These are phyloP conservation scores for Bufo gargarizans DNA, from an alignment of 2,113 vertebrate genomes.

Conservation along the genomic window DNA sequence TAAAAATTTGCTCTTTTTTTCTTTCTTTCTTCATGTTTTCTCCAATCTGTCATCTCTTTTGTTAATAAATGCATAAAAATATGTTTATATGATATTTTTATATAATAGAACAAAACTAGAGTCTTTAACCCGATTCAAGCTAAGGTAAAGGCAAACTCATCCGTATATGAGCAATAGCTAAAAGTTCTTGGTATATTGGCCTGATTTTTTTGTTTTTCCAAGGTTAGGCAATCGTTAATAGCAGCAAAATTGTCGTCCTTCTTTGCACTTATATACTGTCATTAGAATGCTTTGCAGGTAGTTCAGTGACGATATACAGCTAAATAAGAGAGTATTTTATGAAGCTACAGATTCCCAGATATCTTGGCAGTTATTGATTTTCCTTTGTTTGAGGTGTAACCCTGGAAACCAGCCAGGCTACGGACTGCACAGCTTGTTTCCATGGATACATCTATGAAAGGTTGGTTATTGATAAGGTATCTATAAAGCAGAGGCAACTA, in stretches of 20 bases:
- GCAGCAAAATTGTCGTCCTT: neutral
- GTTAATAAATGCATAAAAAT: too few species aligned
- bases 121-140: too few species aligned
- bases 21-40: too few species aligned
- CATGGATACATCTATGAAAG: conserved; percentile 7
- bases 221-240: neutral
- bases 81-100: too few species aligned
- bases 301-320: neutral
- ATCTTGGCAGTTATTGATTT: conserved; percentile 12
- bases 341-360: neutral
- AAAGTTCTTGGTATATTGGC: too few species aligned
- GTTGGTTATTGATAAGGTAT: neutral
- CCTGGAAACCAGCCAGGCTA: conserved; percentile 3
- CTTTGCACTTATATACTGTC: neutral
- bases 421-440: neutral
- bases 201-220: neutral
- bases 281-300: neutral
- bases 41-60: too few species aligned
- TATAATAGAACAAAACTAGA: too few species aligned
- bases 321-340: neutral
- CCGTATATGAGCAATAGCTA: too few species aligned
- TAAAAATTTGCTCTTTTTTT: too few species aligned
- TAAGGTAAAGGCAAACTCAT: too few species aligned
- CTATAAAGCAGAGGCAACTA: neutral
- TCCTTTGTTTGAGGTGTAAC: conserved; percentile 3